A percentile compares a stretch with the other conserved stretches of the same genome.
Conservation (phyloP, 2,797 vertebrate genomes). For the Periparus ater region DNA sequence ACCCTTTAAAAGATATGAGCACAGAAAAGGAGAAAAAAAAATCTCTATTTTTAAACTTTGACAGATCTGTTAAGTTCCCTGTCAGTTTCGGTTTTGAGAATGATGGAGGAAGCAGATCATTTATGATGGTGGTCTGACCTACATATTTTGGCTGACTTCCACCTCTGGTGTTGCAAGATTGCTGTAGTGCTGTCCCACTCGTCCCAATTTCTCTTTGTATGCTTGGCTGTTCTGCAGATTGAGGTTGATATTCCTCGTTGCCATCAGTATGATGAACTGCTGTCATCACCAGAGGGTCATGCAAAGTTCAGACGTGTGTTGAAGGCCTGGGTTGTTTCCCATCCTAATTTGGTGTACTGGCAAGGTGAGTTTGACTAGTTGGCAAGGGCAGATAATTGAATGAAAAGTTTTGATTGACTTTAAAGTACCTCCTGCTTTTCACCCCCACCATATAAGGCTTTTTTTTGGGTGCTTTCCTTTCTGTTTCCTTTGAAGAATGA, state of each 20-base stretch:
- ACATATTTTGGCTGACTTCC: not conserved
- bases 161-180: not conserved
- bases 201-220: not conserved
- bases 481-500: not conserved
- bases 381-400: not conserved
- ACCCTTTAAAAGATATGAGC: not conserved
- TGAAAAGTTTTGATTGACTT: not conserved
- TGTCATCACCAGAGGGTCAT: conserved; percentile 97
- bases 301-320: conserved; percentile 95
- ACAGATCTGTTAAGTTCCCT: not conserved
- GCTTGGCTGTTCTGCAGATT: conserved; percentile 80
- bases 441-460: not conserved
- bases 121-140: not conserved
- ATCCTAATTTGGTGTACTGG: conserved; percentile 97
- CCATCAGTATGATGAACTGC: conserved; percentile 96
- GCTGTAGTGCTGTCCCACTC: not conserved
- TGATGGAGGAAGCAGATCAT: not conserved
- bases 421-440: not conserved
- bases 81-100: not conserved
- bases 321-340: conserved; percentile 99
- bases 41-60: not conserved
- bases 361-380: conserved; percentile 80
- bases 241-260: conserved; percentile 99
- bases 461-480: not conserved
- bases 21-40: not conserved